Conservation (phyloP, 37 sponge, comb jelly and placozoan species). For the Oopsacas minuta region DNA sequence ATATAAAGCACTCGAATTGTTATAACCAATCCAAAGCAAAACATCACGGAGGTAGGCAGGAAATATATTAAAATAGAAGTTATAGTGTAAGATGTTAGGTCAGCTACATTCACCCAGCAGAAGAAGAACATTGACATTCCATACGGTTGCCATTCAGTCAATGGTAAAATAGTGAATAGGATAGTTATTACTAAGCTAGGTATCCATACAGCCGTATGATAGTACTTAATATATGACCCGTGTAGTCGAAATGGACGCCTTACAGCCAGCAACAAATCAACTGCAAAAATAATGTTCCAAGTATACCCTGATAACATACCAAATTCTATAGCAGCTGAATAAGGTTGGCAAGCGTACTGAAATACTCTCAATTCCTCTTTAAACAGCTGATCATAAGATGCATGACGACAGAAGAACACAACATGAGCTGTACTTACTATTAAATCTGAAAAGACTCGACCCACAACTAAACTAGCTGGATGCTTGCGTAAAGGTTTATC, state of each 20-base stretch:
- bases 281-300: neutral
- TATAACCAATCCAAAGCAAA: neutral
- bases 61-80: conserved; percentile 42
- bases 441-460: neutral
- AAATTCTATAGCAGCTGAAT: neutral
- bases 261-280: neutral
- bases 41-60: conserved; percentile 27
- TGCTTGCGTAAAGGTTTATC: neutral
- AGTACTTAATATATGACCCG: neutral
- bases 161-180: neutral
- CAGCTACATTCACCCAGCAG: conserved; percentile 55
- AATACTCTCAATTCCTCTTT: neutral
- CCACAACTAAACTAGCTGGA: neutral
- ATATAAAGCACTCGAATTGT: neutral
- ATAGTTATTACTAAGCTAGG: neutral
- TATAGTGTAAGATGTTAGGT: neutral
- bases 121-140: conserved; percentile 70
- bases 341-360: neutral
- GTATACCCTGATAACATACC: neutral
- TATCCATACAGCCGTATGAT: neutral
- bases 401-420: neutral
- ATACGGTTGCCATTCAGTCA: neutral
- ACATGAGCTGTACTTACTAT: neutral
- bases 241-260: neutral
- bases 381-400: neutral